phyloP scores from a whole-genome alignment of 2,797 vertebrate species.

The Heteromormyrus szaboi region DNA sequence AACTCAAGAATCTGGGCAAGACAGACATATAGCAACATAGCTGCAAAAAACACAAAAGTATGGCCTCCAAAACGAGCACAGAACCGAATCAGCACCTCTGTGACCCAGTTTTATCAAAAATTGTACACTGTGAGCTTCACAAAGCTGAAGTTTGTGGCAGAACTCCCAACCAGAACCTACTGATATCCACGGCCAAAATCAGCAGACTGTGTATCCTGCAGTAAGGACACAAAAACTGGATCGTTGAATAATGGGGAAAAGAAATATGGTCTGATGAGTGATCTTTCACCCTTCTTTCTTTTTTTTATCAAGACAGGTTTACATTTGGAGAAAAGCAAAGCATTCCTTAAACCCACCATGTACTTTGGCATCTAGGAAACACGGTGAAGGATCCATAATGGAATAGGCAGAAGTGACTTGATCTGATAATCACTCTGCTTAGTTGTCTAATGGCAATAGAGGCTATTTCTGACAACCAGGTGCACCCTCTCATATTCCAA shows the following conservation, averaged over 20 bases:
- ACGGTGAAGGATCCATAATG: neutral
- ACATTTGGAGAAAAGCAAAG: neutral
- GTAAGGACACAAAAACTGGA: neutral
- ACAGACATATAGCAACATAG: neutral
- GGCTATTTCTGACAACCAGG: neutral
- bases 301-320: neutral
- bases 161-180: neutral
- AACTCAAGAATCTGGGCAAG: neutral
- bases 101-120: neutral
- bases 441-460: neutral
- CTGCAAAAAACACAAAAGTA: neutral
- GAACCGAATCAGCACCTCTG: neutral
- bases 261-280: neutral
- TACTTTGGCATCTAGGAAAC: neutral
- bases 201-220: neutral
- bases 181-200: neutral
- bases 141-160: neutral
- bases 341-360: neutral
- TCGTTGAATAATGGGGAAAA: neutral
- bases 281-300: neutral
- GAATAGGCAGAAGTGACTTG: neutral
- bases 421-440: neutral
- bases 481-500: neutral
- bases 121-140: neutral
- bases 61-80: neutral